phyloP scores from a whole-genome alignment of 2,888 invertebrate genomes.

The Ptilodon capucinus region DNA sequence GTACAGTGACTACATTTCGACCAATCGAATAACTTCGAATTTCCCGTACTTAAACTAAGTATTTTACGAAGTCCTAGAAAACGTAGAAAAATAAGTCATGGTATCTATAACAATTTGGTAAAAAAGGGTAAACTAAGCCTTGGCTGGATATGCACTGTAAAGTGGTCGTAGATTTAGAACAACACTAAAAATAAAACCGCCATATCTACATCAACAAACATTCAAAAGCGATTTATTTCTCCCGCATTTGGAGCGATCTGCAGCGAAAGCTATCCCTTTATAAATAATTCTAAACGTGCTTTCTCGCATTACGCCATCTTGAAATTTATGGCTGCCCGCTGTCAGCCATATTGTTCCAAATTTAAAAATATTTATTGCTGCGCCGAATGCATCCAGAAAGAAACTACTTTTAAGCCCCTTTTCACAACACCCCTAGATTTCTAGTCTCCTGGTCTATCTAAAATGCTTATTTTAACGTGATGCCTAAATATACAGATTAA shows the following conservation, averaged over 20 bases:
- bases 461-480: no score
- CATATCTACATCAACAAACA: constrained; percentile 38
- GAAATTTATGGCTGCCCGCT: constrained; percentile 77
- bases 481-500: no score
- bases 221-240: constrained; percentile 54
- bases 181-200: constrained; percentile 28
- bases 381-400: constrained; percentile 21
- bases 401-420: no score
- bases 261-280: constrained; percentile 67
- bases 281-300: constrained; percentile 74
- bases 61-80: no score
- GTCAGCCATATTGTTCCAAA: constrained; percentile 78
- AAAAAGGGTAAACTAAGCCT: no score
- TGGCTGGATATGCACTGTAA: constrained; percentile 11
- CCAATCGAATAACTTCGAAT: no score
- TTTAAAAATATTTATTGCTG: constrained; percentile 75
- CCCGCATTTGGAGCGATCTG: constrained; percentile 46
- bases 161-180: constrained; percentile 17
- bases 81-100: no score
- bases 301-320: constrained; percentile 76
- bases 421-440: no score
- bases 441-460: no score
- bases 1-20: no score
- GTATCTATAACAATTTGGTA: no score
- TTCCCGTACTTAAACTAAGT: no score